Conservation (phyloP, 64 coral and sea anemone genomes). For the Pocillopora verrucosa region DNA sequence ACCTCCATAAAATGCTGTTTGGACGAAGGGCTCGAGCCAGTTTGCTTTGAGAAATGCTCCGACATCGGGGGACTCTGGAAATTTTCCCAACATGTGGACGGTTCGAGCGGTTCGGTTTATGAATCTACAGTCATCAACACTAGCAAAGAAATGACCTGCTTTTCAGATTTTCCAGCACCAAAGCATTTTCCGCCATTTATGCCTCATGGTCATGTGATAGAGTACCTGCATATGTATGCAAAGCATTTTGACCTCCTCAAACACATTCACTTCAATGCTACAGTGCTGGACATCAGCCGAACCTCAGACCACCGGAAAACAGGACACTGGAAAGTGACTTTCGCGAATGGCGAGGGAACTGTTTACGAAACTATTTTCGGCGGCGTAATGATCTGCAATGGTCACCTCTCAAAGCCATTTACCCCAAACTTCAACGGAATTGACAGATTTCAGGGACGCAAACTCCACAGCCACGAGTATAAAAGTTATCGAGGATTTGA, state of each 20-base stretch:
- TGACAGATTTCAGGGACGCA: slow-evolving; percentile 63
- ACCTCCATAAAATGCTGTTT: slow-evolving; percentile 80
- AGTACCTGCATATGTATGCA: slow-evolving; percentile 59
- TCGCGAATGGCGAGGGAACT: neutral
- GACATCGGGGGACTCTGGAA: slow-evolving; percentile 73
- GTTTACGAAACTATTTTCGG: slow-evolving; percentile 52
- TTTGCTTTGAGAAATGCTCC: slow-evolving; percentile 81
- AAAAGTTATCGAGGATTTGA: slow-evolving; percentile 62
- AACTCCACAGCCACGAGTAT: slow-evolving; percentile 70
- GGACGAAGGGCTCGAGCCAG: slow-evolving; percentile 76
- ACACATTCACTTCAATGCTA: slow-evolving; percentile 49
- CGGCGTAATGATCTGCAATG: slow-evolving; percentile 80
- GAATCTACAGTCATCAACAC: slow-evolving; percentile 81
- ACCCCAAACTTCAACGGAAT: slow-evolving; percentile 52
- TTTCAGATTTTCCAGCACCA: slow-evolving; percentile 81
- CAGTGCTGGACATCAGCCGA: slow-evolving; percentile 44
- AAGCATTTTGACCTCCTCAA: slow-evolving; percentile 56
- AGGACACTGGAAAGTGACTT: slow-evolving; percentile 58
- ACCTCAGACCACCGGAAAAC: slow-evolving; percentile 44
- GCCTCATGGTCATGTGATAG: slow-evolving; percentile 45
- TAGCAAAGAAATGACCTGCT: slow-evolving; percentile 82
- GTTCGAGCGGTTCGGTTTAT: slow-evolving; percentile 57
- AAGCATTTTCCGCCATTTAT: slow-evolving; percentile 79
- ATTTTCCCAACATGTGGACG: slow-evolving; percentile 25
- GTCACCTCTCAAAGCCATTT: slow-evolving; percentile 61